Conservation (phyloP, 2,888 invertebrate genomes). For the Xestobium rufovillosum region DNA sequence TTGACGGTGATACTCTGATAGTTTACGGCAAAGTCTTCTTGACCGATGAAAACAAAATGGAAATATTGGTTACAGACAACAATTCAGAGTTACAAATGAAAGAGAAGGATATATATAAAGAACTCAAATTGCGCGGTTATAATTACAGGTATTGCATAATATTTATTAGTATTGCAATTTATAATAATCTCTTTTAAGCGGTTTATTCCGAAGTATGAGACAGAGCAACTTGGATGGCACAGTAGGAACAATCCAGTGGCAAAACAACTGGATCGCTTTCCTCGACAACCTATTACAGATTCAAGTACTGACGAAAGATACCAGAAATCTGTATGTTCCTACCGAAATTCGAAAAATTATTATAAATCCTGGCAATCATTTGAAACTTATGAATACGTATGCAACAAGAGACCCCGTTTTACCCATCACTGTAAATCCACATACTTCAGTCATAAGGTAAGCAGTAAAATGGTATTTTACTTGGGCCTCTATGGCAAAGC, state of each 20-base stretch:
- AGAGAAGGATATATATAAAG: not conserved
- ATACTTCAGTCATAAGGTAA: no score
- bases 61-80: no score
- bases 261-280: constrained; percentile 54
- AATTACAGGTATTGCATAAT: constrained; percentile 36
- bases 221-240: constrained; percentile 23
- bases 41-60: no score
- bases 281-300: constrained; percentile 61
- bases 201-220: constrained; percentile 26
- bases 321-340: constrained; percentile 48
- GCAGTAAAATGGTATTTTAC: no score
- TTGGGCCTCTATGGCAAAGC: no score
- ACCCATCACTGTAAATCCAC: no score
- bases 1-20: no score
- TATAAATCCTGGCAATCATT: no score
- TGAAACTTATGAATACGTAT: no score
- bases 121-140: constrained; percentile 62
- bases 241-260: constrained; percentile 27
- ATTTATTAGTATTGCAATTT: not conserved
- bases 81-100: not conserved
- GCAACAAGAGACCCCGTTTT: no score
- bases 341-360: constrained; percentile 48
- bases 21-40: no score
- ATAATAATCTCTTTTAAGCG: constrained; percentile 21
- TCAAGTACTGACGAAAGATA: constrained; percentile 44